Conservation (phyloP, 2,113 vertebrate species). For the Pungitius pungitius region DNA sequence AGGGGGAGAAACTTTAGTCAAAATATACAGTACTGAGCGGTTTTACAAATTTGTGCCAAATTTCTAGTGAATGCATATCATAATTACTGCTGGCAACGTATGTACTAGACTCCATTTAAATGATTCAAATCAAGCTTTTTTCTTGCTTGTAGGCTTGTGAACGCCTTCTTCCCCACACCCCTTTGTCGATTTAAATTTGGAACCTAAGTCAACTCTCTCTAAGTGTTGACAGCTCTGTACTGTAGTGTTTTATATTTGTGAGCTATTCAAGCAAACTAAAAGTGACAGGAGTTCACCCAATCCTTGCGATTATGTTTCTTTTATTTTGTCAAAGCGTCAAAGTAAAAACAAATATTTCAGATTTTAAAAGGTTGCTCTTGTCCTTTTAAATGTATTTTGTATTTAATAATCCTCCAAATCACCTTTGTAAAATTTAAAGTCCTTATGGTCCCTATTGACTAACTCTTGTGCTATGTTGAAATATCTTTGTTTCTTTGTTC, state of each 20-base stretch:
- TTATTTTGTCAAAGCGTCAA: too few species aligned
- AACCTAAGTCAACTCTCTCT: constrained; percentile 16
- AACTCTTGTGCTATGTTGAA: not conserved
- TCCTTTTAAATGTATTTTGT: not conserved
- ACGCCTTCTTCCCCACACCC: constrained; percentile 29
- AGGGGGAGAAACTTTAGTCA: constrained; percentile 10
- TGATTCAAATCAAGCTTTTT: constrained; percentile 57
- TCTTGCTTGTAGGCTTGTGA: constrained; percentile 11
- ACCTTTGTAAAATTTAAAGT: not conserved
- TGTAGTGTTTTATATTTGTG: constrained; percentile 53
- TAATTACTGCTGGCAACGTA: constrained; percentile 46
- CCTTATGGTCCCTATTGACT: not conserved
- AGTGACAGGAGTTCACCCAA: constrained; percentile 29
- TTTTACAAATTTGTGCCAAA: constrained; percentile 38
- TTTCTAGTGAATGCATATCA: constrained; percentile 26
- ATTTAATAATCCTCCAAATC: not conserved
- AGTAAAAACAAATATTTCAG: too few species aligned
- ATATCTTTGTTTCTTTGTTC: not conserved
- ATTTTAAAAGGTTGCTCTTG: not conserved
- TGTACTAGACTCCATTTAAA: constrained; percentile 45
- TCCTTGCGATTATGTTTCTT: constrained; percentile 2
- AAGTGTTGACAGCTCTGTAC: constrained; percentile 63
- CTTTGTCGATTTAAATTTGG: constrained; percentile 51
- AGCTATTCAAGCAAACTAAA: constrained; percentile 51
- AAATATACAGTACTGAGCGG: not conserved